Conservation (phyloP, 1,140 invertebrate species). For the Rhynchophorus ferrugineus region DNA sequence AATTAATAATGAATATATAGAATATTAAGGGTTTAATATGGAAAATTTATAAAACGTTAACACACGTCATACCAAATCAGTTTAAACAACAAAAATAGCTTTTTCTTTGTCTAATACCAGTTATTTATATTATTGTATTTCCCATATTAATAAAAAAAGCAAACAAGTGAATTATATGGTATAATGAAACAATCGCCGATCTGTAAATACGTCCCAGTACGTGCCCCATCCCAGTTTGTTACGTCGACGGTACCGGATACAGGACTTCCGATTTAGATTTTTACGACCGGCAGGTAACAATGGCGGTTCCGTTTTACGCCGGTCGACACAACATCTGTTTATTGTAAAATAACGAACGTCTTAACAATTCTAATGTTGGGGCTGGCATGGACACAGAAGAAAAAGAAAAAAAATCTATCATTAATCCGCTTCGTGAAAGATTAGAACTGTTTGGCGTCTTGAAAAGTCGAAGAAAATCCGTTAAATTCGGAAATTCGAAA, state of each 20-base stretch:
- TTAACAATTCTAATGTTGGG: slow-evolving; percentile 9
- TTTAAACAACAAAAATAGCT: too few relatives aligned
- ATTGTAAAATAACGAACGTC: slow-evolving; percentile 11
- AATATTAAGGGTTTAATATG: too few relatives aligned
- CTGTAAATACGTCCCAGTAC: not conserved
- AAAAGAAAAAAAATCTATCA: not conserved
- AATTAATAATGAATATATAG: too few relatives aligned
- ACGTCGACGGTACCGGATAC: slow-evolving; percentile 21
- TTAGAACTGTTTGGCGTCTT: not conserved
- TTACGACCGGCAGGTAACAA: slow-evolving; percentile 26
- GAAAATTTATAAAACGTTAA: too few relatives aligned
- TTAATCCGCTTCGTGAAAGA: not conserved
- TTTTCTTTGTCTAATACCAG: too few relatives aligned
- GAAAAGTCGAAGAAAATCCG: not conserved
- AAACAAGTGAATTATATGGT: too few relatives aligned
- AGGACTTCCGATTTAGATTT: slow-evolving; percentile 29
- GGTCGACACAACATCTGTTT: slow-evolving; percentile 20
- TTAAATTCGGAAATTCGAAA: not conserved
- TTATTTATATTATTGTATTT: too few relatives aligned
- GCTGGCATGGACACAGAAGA: not conserved
- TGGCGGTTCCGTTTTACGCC: slow-evolving; percentile 26
- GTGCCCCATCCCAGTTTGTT: not conserved
- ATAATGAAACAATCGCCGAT: too few relatives aligned
- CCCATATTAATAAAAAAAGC: too few relatives aligned
- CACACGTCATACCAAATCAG: too few relatives aligned